Conservation (phyloP, 2,888 invertebrate species). For the Macaria notata region DNA sequence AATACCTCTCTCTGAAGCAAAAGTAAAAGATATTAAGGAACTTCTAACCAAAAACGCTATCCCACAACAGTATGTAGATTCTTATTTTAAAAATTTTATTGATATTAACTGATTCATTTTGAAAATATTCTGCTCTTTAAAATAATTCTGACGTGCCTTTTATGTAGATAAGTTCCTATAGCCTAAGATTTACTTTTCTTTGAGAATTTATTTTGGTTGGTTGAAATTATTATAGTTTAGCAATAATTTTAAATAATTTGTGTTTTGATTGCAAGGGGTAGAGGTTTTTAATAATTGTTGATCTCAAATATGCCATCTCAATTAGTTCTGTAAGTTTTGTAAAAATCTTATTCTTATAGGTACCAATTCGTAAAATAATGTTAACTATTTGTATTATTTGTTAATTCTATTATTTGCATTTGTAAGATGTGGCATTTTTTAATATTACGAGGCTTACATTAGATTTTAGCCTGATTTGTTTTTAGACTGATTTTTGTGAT, state of each 20-base stretch:
- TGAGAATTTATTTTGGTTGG: constrained; percentile 5
- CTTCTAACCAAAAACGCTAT: constrained; percentile 12
- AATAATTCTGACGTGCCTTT: constrained; percentile 6
- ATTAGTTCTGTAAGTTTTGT: background rate
- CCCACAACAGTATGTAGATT: constrained; percentile 4
- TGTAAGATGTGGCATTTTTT: too few relatives aligned
- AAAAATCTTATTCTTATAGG: too few relatives aligned
- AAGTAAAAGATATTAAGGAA: constrained; percentile 18
- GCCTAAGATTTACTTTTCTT: constrained; percentile 4
- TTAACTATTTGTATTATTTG: too few relatives aligned
- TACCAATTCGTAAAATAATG: too few relatives aligned
- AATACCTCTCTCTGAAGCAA: constrained; percentile 11
- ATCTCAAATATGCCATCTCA: constrained; percentile 3
- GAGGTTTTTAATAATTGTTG: constrained; percentile 1
- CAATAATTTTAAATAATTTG: too few relatives aligned
- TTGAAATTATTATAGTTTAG: background rate
- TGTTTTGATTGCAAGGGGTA: too few relatives aligned
- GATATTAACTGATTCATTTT: background rate
- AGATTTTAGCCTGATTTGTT: too few relatives aligned
- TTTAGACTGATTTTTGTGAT: too few relatives aligned
- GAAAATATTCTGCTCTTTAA: constrained; percentile 6
- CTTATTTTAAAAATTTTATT: constrained; percentile 8
- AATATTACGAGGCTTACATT: too few relatives aligned
- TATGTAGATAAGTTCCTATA: constrained; percentile 6
- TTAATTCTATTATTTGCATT: too few relatives aligned